Percentiles rank a stretch among this genome's conserved stretches.
These are phyloP conservation scores for Serinus canaria DNA, from an alignment of 2,113 vertebrate species.

Conservation along the genomic window DNA sequence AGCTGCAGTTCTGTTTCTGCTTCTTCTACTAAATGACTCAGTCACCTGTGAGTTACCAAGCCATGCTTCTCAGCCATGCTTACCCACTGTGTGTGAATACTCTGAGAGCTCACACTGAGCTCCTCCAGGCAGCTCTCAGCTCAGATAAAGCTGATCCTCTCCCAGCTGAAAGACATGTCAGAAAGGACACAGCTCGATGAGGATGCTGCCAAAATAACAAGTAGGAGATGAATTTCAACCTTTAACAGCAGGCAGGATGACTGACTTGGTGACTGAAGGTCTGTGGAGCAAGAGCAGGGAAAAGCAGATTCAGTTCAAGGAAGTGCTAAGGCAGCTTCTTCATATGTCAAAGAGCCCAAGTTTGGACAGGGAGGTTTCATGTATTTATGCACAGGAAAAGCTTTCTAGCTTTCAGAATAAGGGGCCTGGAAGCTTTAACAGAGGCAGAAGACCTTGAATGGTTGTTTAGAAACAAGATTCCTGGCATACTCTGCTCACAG, in stretches of 20 bases:
- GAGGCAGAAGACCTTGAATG: background rate
- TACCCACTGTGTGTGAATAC: background rate
- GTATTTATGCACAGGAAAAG: background rate
- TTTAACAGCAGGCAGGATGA: background rate
- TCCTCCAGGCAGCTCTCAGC: background rate
- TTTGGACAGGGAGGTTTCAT: background rate
- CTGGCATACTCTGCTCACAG: background rate
- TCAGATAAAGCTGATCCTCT: background rate
- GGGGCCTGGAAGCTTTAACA: background rate
- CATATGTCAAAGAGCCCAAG: background rate
- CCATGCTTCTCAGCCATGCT: background rate
- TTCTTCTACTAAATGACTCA: background rate
- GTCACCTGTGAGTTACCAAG: background rate
- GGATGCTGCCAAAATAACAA: background rate
- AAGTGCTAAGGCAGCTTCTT: background rate
- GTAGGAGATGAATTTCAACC: background rate
- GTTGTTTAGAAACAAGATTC: background rate
- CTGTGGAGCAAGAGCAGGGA: background rate
- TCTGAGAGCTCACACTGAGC: background rate
- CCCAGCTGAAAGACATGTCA: background rate
- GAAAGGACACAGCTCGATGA: fast-evolving
- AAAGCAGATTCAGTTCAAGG: background rate
- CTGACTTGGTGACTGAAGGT: background rate
- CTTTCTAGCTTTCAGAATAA: background rate
- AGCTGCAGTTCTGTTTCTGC: background rate